These are phyloP conservation scores for Netelia melanura DNA, from an alignment of 2,888 invertebrate genomes.

Conservation along the genomic window DNA sequence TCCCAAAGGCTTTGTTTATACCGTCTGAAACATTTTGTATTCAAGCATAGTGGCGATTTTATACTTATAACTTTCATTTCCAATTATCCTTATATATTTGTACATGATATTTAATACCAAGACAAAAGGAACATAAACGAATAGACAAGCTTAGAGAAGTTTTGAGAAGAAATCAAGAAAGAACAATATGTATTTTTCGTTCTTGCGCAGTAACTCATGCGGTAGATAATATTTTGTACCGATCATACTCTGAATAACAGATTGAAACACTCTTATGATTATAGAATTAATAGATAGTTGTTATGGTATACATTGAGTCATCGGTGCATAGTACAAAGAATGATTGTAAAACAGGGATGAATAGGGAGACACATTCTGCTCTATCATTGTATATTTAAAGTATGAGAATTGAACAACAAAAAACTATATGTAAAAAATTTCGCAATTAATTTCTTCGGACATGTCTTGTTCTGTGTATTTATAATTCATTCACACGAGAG, in stretches of 20 bases:
- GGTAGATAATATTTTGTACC: conserved; percentile 25
- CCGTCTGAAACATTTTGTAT: conserved; percentile 3
- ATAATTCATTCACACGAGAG: background rate
- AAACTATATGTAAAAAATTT: conserved; percentile 63
- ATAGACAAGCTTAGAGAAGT: conserved; percentile 5
- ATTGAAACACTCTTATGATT: conserved; percentile 23
- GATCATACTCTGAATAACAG: conserved; percentile 31
- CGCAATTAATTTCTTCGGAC: background rate
- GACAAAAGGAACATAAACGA: conserved; percentile 29
- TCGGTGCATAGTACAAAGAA: conserved; percentile 67
- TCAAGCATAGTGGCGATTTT: conserved; percentile 13
- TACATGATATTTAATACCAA: conserved; percentile 35
- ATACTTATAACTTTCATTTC: conserved; percentile 16
- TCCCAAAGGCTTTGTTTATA: conserved; percentile 42
- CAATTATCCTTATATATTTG: conserved; percentile 21
- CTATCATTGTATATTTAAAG: conserved; percentile 9
- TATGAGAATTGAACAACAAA: conserved; percentile 25
- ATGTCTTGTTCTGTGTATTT: background rate
- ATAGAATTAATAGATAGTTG: conserved; percentile 26
- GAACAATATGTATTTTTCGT: conserved; percentile 20
- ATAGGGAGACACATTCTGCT: background rate
- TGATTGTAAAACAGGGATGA: conserved; percentile 34
- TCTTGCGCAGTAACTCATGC: background rate
- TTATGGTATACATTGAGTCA: conserved; percentile 18
- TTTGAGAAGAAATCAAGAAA: conserved; percentile 1